A percentile compares a stretch with the other conserved stretches of the same genome.
phyloP scores from a whole-genome alignment of 2,888 invertebrate genomes.

The Drosophila formosana region DNA sequence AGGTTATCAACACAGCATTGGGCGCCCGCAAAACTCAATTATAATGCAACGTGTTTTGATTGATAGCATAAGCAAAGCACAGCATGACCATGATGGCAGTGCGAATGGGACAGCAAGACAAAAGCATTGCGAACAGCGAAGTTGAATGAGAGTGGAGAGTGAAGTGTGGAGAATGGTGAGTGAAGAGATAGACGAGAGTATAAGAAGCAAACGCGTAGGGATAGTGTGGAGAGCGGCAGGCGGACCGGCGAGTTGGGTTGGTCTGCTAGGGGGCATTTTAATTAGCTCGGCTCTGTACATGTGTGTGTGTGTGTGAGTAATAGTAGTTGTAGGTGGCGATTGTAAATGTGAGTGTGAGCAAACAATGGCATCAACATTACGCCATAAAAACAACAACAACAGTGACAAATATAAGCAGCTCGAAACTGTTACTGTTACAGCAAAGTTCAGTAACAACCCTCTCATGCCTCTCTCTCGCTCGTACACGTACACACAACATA shows the following conservation, averaged over 20 bases:
- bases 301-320: conserved; percentile 7
- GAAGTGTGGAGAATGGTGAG: neutral
- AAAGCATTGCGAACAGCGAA: conserved; percentile 26
- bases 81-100: neutral
- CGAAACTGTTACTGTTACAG: conserved; percentile 33
- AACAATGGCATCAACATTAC: conserved; percentile 61
- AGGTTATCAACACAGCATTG: conserved; percentile 48
- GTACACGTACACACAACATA: conserved; percentile 13
- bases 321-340: conserved; percentile 3
- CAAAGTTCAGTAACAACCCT: conserved; percentile 55
- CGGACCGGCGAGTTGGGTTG: conserved; percentile 2
- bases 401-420: conserved; percentile 16
- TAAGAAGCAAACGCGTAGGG: conserved; percentile 17
- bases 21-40: conserved; percentile 43
- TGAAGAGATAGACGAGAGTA: conserved; percentile 28
- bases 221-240: neutral
- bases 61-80: conserved; percentile 30
- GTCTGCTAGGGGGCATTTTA: conserved; percentile 49
- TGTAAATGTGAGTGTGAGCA: conserved; percentile 32
- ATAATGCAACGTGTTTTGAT: conserved; percentile 52
- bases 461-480: conserved; percentile 18
- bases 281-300: conserved; percentile 53
- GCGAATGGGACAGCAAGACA: conserved; percentile 26
- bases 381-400: conserved; percentile 36
- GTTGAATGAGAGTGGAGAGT: conserved; percentile 3